A percentile compares a stretch with the other conserved stretches of the same genome.
Evolutionary conservation across 2,113 vertebrate species (phyloP).

Genomic region (Urocolius indicus): DNA sequence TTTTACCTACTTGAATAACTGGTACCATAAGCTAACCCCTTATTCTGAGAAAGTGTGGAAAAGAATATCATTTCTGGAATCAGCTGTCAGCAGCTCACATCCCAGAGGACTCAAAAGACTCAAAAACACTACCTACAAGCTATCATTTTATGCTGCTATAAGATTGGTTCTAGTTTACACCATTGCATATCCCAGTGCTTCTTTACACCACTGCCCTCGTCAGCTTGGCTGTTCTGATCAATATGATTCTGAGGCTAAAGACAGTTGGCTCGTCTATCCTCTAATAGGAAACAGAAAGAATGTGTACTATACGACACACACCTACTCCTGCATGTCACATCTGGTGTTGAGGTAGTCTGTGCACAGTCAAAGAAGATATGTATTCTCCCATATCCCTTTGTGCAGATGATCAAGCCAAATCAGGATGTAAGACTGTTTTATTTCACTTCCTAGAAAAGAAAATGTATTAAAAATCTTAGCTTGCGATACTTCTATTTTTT

Average conservation of each 20-base stretch:
- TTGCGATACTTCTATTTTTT: not conserved
- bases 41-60: not conserved
- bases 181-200: not conserved
- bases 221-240: not conserved
- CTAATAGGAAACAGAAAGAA: not conserved
- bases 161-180: not conserved
- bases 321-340: not conserved
- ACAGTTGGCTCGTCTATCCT: not conserved
- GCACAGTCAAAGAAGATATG: not conserved
- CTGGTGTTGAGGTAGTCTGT: not conserved
- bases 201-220: not conserved
- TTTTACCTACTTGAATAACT: not conserved
- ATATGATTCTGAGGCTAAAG: not conserved
- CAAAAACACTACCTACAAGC: not conserved
- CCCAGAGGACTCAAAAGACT: not conserved
- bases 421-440: not conserved
- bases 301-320: not conserved
- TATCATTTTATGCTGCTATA: not conserved
- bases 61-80: not conserved
- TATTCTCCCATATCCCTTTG: not conserved
- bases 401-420: not conserved
- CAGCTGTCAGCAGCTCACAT: not conserved
- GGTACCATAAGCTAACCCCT: accelerated
- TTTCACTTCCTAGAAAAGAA: not conserved
- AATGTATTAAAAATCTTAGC: not conserved